Evolutionary conservation across 2,888 invertebrate species (phyloP).

Genomic region (Polyommatus iphigenia): DNA sequence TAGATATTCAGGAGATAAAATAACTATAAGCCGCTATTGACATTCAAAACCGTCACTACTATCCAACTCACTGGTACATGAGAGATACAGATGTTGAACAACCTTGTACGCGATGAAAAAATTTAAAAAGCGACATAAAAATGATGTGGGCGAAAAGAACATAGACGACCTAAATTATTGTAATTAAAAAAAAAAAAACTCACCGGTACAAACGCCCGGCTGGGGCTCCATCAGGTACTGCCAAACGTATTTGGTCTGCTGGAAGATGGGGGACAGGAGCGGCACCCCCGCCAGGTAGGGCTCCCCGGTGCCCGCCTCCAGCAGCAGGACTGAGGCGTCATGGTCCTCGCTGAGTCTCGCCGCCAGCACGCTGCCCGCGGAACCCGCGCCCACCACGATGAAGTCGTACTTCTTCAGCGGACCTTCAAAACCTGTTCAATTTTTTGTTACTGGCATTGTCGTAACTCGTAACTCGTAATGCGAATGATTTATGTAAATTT

Average conservation of each 20-base stretch:
- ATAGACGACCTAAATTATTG: not conserved
- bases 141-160: too few relatives aligned
- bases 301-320: slow-evolving; percentile 75
- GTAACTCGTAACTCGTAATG: too few relatives aligned
- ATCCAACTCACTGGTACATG: slow-evolving; percentile 60
- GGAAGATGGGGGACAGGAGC: slow-evolving; percentile 64
- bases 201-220: slow-evolving; percentile 74
- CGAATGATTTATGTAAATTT: not conserved
- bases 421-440: slow-evolving; percentile 59
- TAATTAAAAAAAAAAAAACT: slow-evolving; percentile 15
- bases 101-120: too few relatives aligned
- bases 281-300: slow-evolving; percentile 68
- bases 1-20: too few relatives aligned
- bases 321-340: slow-evolving; percentile 67
- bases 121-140: too few relatives aligned
- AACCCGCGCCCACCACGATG: slow-evolving; percentile 78
- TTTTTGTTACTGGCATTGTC: not conserved
- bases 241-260: slow-evolving; percentile 71
- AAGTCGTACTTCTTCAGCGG: slow-evolving; percentile 69
- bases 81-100: too few relatives aligned
- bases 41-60: too few relatives aligned
- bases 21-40: too few relatives aligned
- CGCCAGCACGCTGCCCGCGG: slow-evolving; percentile 77
- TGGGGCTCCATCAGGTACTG: slow-evolving; percentile 79
- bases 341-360: slow-evolving; percentile 70